Evolutionary conservation across 1,140 invertebrate species (phyloP), one percentile per base, ranked within the genome.

Genomic region (Coelopa frigida): DNA sequence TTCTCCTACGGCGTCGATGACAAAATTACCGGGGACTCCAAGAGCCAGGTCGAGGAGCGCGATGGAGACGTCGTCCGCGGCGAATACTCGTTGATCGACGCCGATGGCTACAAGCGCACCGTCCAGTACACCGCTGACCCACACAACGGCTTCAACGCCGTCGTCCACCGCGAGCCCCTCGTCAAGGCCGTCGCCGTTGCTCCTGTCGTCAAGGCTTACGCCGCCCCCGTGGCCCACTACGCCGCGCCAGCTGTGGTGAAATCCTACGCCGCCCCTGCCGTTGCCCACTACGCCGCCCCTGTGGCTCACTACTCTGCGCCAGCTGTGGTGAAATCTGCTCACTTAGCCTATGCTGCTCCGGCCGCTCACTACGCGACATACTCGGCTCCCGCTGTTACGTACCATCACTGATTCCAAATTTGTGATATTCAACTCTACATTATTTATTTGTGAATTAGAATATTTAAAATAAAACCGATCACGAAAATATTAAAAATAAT

Each of bases 1-100:
- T 83, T 80, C 55, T 73, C 75, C 35, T 83, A 83, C 52, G 79
- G 81, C 46, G 79, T 83, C 17, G 79, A 81, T 57, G 81, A 83
- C 59, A 79, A 72, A 37, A 55, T 73, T 44, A 72, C 59, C 46
- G 68, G 73, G 14, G 70, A 72, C 37, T 58, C 55, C 14, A 72
- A 72, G 57, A 64, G 51, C 17, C 65, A 68, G 46, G 49, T 59
- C 38, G 70, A 72, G 55, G 62, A 52, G 49, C 65, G 70, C 22
- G 58, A 68, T 43, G 71, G 71, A 35, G 71, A 73, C 54, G 51
- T 64, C 6, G 70, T 73, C 38, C 59, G 64, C 52, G 72, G 72
- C 20, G 54, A 60, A 45, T 72, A 71, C 58, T 65, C 57, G 20
- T 47, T 70, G 35, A 60, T 68, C 23, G 70, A 71, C 26, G 63